Percentiles rank a stretch among this genome's conserved stretches.
These are phyloP conservation scores for Pantala flavescens DNA, from an alignment of 1,140 invertebrate genomes.

Conservation along the genomic window DNA sequence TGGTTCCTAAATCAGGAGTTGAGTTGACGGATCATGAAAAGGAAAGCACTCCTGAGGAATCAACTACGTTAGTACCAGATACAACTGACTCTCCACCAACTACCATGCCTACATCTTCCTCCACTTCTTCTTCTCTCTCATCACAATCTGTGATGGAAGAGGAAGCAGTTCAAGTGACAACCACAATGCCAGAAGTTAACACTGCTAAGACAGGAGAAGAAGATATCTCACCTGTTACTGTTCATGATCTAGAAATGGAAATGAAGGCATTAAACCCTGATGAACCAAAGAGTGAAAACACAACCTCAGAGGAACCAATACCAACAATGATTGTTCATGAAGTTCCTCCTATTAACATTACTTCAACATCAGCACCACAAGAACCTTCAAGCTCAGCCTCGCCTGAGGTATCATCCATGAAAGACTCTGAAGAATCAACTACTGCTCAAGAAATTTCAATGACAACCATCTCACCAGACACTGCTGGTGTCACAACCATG, in stretches of 20 bases:
- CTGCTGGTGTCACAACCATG: not conserved
- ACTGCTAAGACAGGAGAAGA: not conserved
- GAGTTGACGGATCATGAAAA: not conserved
- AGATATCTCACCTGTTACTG: not conserved
- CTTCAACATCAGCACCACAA: not conserved
- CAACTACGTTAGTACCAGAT: not conserved
- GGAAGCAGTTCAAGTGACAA: not conserved
- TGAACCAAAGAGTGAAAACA: not conserved
- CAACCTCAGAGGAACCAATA: not conserved
- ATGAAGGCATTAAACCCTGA: not conserved
- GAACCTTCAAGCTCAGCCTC: not conserved
- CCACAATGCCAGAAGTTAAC: not conserved
- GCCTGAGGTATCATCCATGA: not conserved
- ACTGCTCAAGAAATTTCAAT: not conserved
- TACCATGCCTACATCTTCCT: not conserved
- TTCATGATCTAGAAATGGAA: not conserved
- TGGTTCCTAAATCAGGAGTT: not conserved
- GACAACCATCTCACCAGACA: not conserved
- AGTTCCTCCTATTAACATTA: not conserved
- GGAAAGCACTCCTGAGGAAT: not conserved
- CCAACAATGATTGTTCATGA: not conserved
- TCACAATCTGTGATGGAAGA: not conserved
- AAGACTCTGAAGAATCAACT: not conserved
- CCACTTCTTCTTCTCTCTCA: not conserved
- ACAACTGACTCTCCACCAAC: not conserved